phyloP scores from a whole-genome alignment of 2,888 invertebrate species.

The Arrhopalites spinosus region DNA sequence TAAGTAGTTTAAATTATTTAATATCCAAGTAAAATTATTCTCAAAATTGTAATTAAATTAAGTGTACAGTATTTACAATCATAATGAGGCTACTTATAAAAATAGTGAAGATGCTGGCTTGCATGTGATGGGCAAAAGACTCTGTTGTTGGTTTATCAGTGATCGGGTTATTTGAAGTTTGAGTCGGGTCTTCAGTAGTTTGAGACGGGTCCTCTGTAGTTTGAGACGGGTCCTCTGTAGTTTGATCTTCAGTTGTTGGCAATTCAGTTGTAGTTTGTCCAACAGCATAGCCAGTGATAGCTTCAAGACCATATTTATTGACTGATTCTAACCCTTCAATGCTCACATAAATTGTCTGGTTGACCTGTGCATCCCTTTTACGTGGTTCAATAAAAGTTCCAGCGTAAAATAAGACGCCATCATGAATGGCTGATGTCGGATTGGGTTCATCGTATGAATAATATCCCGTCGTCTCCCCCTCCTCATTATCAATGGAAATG shows the following conservation, averaged over 20 bases:
- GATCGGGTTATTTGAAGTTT: neutral
- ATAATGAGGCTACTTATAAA: too few relatives aligned
- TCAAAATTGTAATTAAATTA: too few relatives aligned
- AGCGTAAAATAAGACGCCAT: conserved; percentile 5
- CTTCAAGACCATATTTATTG: neutral
- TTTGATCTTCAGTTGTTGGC: neutral
- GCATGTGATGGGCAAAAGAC: too few relatives aligned
- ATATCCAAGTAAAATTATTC: too few relatives aligned
- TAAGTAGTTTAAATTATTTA: too few relatives aligned
- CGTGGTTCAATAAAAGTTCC: conserved; percentile 3
- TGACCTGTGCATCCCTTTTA: too few relatives aligned
- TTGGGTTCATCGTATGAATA: conserved; percentile 16
- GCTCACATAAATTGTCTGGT: neutral
- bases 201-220: too few relatives aligned
- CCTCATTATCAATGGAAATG: neutral
- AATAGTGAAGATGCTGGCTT: too few relatives aligned
- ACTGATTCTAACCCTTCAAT: neutral
- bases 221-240: too few relatives aligned
- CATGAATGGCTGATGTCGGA: conserved; percentile 20
- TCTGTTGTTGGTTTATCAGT: neutral
- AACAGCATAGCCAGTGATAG: neutral
- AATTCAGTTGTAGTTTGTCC: neutral
- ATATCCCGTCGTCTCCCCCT: conserved; percentile 10
- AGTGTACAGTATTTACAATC: too few relatives aligned
- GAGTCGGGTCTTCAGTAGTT: too few relatives aligned